These are phyloP conservation scores for Melanotaenia trifasciata DNA, from an alignment of 2,797 vertebrate genomes.

Conservation along the genomic window DNA sequence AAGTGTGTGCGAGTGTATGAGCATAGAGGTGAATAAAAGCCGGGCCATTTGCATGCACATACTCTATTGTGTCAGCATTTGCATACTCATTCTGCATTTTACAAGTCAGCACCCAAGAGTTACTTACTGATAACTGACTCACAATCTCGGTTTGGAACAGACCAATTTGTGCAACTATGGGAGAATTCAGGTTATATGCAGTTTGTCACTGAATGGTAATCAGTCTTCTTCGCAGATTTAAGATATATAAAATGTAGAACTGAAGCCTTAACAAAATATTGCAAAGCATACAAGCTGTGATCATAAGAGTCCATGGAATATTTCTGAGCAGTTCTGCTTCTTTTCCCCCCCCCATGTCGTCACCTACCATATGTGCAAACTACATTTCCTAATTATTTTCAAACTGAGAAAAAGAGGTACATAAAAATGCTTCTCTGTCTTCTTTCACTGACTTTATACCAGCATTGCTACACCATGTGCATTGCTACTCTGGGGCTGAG, in stretches of 20 bases:
- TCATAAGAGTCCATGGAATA: too few relatives aligned
- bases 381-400: background rate
- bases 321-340: too few relatives aligned
- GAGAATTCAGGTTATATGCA: slow-evolving; percentile 30
- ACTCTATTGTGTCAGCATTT: slow-evolving; percentile 44
- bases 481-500: too few relatives aligned
- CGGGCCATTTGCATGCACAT: slow-evolving; percentile 36
- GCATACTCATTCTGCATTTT: slow-evolving; percentile 50
- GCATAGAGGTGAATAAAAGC: slow-evolving; percentile 24
- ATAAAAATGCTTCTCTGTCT: background rate
- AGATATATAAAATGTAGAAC: too few relatives aligned
- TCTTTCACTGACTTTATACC: background rate
- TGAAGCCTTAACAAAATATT: too few relatives aligned
- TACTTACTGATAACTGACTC: slow-evolving; percentile 39
- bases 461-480: background rate
- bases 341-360: too few relatives aligned
- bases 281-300: too few relatives aligned
- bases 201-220: slow-evolving; percentile 28
- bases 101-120: slow-evolving; percentile 34
- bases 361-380: too few relatives aligned
- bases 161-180: slow-evolving; percentile 34
- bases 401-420: background rate
- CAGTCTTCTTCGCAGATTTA: too few relatives aligned
- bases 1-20: slow-evolving; percentile 31
- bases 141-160: slow-evolving; percentile 4